Percentiles rank a stretch among this genome's conserved stretches.
phyloP scores from a whole-genome alignment of 2,113 vertebrate species.

The Columba janthina region DNA sequence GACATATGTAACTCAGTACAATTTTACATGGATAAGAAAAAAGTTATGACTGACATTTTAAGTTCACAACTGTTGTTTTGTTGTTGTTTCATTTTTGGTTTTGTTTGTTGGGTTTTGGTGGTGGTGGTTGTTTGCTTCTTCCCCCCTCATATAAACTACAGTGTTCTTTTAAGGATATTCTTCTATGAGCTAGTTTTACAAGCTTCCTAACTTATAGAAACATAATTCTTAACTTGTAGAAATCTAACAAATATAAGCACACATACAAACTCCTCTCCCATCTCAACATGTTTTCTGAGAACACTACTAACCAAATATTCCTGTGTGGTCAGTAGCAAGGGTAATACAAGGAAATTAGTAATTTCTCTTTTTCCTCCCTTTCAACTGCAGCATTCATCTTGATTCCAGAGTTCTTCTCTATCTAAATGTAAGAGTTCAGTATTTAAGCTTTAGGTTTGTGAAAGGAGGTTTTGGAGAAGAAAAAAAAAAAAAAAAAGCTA shows the following conservation, averaged over 20 bases:
- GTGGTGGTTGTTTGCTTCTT: not conserved
- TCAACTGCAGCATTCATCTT: not conserved
- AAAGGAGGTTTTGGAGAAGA: not conserved
- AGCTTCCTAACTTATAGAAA: not conserved
- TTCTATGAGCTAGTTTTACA: not conserved
- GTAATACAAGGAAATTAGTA: not conserved
- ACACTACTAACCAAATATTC: not conserved
- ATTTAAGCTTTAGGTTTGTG: not conserved
- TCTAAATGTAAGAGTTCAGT: not conserved
- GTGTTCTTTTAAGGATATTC: not conserved
- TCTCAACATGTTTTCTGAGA: not conserved
- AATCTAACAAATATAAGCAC: not conserved
- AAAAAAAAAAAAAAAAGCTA: not conserved
- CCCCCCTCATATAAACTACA: not conserved
- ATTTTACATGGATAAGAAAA: not conserved
- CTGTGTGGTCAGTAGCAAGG: not conserved
- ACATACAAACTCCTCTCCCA: not conserved
- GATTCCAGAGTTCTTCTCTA: not conserved
- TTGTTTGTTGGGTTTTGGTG: not conserved
- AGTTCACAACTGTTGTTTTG: too few species aligned
- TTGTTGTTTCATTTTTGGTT: too few species aligned
- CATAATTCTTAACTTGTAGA: not conserved
- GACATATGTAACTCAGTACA: not conserved
- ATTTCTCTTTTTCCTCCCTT: not conserved
- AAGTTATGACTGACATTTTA: not conserved